Percentiles rank a stretch among this genome's conserved stretches.
phyloP scores from a whole-genome alignment of 2,797 vertebrate genomes.

The Limosa lapponica region DNA sequence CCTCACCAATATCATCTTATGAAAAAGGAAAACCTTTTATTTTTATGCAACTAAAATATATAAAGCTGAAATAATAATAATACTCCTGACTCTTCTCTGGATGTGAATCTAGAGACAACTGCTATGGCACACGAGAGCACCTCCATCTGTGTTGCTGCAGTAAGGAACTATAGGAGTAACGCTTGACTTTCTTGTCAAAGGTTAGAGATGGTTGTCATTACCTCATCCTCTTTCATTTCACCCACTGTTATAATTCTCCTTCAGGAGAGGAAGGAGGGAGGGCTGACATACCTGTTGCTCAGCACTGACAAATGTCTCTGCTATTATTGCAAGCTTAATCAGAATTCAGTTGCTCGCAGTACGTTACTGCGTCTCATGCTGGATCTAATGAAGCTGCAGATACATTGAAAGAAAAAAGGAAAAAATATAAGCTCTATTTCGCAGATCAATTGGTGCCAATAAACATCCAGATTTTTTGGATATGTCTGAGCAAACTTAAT shows the following conservation, averaged over 20 bases:
- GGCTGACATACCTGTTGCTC: background rate
- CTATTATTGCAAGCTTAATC: constrained; percentile 4
- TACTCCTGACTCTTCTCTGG: background rate
- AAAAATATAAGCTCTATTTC: background rate
- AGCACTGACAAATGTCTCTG: constrained; percentile 6
- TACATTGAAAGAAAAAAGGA: background rate
- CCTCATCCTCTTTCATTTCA: background rate
- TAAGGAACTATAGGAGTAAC: background rate
- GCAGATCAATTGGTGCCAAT: background rate
- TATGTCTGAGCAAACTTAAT: background rate
- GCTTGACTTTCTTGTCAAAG: background rate
- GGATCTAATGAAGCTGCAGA: background rate
- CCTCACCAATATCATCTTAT: background rate
- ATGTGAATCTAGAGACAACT: background rate
- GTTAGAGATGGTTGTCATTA: background rate
- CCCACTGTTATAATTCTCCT: background rate
- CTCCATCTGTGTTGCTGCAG: background rate
- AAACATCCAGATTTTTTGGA: background rate
- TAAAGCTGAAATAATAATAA: background rate
- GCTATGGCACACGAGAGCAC: background rate
- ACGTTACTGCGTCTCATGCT: background rate
- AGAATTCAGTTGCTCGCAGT: background rate
- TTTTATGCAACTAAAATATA: background rate
- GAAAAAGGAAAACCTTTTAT: background rate
- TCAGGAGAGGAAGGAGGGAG: background rate